These are phyloP conservation scores for Pentalonia nigronervosa DNA, from an alignment of 1,140 invertebrate genomes.

Conservation along the genomic window DNA sequence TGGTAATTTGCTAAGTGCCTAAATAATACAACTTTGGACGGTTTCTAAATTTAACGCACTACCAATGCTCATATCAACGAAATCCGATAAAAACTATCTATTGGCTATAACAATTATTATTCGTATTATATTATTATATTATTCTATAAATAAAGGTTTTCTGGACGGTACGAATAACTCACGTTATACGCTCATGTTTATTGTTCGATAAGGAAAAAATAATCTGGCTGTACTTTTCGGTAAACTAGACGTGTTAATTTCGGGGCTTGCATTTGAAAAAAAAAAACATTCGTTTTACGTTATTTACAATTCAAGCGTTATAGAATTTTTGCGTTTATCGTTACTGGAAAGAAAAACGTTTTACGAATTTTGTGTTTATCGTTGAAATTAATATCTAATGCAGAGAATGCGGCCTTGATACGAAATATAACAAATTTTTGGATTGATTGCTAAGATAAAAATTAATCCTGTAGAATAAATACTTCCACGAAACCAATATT, in stretches of 20 bases:
- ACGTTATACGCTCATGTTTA: not conserved
- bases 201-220: not conserved
- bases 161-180: not conserved
- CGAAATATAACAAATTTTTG: too few relatives aligned
- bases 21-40: not conserved
- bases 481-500: too few relatives aligned
- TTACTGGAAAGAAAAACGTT: too few relatives aligned
- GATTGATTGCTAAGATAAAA: too few relatives aligned
- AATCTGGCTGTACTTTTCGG: not conserved
- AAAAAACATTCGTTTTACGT: too few relatives aligned
- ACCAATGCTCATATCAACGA: not conserved
- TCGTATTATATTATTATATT: not conserved
- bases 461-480: too few relatives aligned
- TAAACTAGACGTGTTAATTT: not conserved
- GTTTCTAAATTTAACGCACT: not conserved
- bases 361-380: too few relatives aligned
- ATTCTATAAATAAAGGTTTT: not conserved
- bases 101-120: not conserved
- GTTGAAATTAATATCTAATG: too few relatives aligned
- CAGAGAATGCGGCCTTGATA: too few relatives aligned
- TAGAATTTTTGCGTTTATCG: too few relatives aligned
- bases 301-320: too few relatives aligned
- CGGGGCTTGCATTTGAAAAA: too few relatives aligned
- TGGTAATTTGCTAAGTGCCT: constrained; percentile 14
- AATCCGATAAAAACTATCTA: not conserved